These are phyloP conservation scores for Heterodera carotae DNA, from an alignment of 1,140 invertebrate genomes.

Conservation along the genomic window DNA sequence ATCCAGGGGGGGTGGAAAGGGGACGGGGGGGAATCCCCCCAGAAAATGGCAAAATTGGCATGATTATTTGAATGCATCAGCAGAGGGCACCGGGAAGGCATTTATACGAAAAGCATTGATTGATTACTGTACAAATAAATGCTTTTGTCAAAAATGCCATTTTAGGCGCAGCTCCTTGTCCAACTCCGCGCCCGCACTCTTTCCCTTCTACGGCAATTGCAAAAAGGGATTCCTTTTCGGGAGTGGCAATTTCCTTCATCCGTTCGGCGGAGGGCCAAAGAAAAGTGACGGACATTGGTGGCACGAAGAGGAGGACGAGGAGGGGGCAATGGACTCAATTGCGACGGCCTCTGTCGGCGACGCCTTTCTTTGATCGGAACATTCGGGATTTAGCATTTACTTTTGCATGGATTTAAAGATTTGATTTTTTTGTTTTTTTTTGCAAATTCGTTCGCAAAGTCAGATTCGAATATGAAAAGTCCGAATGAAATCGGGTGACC, in stretches of 20 bases:
- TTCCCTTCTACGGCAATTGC: background rate
- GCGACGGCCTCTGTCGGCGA: background rate
- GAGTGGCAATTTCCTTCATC: background rate
- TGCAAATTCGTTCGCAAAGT: slow-evolving; percentile 48
- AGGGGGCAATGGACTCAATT: background rate
- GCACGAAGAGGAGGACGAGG: background rate
- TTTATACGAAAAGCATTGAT: too few species aligned
- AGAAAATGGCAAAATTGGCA: background rate
- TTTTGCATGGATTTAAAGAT: background rate
- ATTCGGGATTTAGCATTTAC: background rate
- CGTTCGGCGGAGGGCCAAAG: background rate
- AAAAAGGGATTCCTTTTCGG: background rate
- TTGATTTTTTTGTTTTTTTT: background rate
- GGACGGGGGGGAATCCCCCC: background rate
- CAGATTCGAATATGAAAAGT: slow-evolving; percentile 87
- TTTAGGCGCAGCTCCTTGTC: slow-evolving; percentile 3
- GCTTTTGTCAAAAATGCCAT: too few species aligned
- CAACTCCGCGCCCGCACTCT: slow-evolving; percentile 3
- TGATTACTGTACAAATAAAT: too few species aligned
- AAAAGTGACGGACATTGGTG: background rate
- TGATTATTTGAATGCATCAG: background rate
- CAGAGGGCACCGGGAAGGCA: too few species aligned
- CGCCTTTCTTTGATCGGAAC: background rate
- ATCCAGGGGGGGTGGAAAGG: background rate
- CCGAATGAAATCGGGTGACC: slow-evolving; percentile 71